Conservation (phyloP, 2,888 invertebrate genomes). For the Cecidostiba fungosa region DNA sequence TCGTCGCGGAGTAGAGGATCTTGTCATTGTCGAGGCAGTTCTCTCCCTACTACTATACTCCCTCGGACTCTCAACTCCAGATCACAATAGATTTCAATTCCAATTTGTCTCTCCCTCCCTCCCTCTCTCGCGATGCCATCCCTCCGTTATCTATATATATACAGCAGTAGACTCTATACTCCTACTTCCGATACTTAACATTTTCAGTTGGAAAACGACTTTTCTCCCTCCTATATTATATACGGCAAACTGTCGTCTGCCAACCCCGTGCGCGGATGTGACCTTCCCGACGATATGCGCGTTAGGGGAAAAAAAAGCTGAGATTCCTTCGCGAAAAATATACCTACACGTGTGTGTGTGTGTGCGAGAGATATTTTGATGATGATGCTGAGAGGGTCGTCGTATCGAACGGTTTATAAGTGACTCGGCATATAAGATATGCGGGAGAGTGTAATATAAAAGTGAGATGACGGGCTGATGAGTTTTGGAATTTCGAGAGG, state of each 20-base stretch:
- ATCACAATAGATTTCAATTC: constrained; percentile 61
- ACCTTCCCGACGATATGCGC: neutral
- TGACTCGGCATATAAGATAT: neutral
- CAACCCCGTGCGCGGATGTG: neutral
- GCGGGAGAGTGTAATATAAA: constrained; percentile 8
- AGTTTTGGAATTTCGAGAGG: neutral
- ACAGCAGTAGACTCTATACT: neutral
- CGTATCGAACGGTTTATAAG: constrained; percentile 13
- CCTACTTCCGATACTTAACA: neutral
- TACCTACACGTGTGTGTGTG: neutral
- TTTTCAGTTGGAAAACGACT: constrained; percentile 38
- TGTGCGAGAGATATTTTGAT: neutral
- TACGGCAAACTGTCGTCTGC: neutral
- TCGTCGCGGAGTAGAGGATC: neutral
- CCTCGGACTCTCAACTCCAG: neutral
- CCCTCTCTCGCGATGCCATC: neutral
- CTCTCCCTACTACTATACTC: neutral
- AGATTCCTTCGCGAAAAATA: neutral
- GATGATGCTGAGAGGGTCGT: neutral
- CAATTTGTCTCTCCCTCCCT: constrained; percentile 46
- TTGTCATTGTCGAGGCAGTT: constrained; percentile 5
- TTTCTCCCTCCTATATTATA: constrained; percentile 31
- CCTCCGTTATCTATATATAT: constrained; percentile 3
- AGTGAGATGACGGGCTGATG: neutral
- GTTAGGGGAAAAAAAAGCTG: neutral